A percentile compares a stretch with the other conserved stretches of the same genome.
These are phyloP conservation scores for Panurus biarmicus DNA, from an alignment of 2,113 vertebrate genomes.

Conservation along the genomic window DNA sequence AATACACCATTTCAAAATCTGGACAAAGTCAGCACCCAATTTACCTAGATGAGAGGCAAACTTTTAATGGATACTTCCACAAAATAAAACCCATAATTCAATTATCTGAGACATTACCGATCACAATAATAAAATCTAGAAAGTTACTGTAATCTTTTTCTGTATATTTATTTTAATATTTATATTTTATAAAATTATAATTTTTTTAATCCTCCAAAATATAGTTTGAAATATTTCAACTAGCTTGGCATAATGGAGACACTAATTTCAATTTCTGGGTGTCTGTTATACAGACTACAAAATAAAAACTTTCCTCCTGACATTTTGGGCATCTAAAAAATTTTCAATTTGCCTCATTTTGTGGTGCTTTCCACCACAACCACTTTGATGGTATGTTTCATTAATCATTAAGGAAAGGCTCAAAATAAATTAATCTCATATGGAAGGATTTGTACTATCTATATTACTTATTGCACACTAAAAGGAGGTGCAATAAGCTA, in stretches of 20 bases:
- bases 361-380: neutral
- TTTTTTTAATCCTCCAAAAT: neutral
- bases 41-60: neutral
- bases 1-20: neutral
- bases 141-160: rapidly evolving
- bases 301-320: neutral
- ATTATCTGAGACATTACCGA: neutral
- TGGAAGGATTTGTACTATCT: neutral
- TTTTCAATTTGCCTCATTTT: neutral
- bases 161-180: neutral
- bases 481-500: neutral
- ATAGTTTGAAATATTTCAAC: neutral
- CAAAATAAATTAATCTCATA: neutral
- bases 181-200: neutral
- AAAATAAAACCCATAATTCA: neutral
- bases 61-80: neutral
- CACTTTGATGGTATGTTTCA: neutral
- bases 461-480: neutral
- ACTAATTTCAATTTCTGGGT: neutral
- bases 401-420: neutral
- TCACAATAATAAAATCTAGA: neutral
- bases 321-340: neutral
- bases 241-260: neutral
- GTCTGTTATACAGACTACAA: neutral
- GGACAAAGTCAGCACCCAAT: neutral